phyloP scores from a whole-genome alignment of 2,797 vertebrate genomes.

The Hemibagrus guttatus region DNA sequence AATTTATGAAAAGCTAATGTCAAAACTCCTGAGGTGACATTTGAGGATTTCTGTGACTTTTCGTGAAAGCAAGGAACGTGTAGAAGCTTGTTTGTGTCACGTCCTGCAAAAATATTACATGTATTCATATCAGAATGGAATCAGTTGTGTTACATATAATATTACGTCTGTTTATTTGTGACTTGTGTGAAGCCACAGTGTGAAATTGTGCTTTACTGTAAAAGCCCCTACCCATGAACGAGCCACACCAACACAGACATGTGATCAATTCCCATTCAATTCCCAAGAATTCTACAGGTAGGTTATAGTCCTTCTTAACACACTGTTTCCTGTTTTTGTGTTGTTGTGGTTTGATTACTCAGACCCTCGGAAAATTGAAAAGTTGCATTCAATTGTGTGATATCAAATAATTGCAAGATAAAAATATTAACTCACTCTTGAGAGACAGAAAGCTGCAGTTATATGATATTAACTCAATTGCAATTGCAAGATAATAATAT shows the following conservation, averaged over 20 bases:
- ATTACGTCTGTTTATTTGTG: background rate
- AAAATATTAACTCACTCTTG: background rate
- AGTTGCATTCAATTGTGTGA: background rate
- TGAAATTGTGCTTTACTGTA: background rate
- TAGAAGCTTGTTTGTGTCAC: background rate
- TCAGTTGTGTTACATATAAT: background rate
- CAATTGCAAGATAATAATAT: slow-evolving; percentile 57
- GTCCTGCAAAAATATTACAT: background rate
- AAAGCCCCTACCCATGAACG: background rate
- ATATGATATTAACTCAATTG: background rate
- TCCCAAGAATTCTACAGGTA: background rate
- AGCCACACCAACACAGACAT: background rate
- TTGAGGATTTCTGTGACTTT: slow-evolving; percentile 20
- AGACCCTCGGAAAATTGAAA: background rate
- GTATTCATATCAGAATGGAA: too few species aligned
- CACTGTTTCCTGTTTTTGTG: background rate
- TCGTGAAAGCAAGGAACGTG: background rate
- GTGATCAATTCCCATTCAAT: background rate
- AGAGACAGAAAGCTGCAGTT: background rate
- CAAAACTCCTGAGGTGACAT: slow-evolving; percentile 58
- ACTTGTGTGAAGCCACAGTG: background rate
- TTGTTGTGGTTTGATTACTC: background rate
- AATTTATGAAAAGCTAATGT: slow-evolving; percentile 30
- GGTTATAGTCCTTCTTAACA: background rate
- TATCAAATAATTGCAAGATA: slow-evolving; percentile 3